A percentile compares a stretch with the other conserved stretches of the same genome.
These are phyloP conservation scores for Drosophila prolongata DNA, from an alignment of 2,888 invertebrate genomes.

Conservation along the genomic window DNA sequence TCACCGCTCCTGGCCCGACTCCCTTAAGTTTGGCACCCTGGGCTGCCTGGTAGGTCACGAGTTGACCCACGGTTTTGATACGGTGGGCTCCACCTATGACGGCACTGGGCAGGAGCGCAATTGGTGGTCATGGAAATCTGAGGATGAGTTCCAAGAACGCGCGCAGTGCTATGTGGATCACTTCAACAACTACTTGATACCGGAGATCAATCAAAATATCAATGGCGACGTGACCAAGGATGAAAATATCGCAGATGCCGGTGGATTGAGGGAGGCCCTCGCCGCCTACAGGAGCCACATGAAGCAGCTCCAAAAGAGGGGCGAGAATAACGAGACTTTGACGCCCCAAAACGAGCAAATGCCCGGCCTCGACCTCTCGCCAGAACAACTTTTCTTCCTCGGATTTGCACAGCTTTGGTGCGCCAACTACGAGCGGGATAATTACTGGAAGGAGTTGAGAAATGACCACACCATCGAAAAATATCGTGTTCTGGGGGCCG, in stretches of 20 bases:
- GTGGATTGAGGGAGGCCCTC: slow-evolving; percentile 74
- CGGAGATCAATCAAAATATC: slow-evolving; percentile 79
- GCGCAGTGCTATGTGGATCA: slow-evolving; percentile 76
- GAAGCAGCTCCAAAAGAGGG: slow-evolving; percentile 48
- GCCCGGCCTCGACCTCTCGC: slow-evolving; percentile 78
- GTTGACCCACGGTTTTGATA: slow-evolving; percentile 82
- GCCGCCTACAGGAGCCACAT: slow-evolving; percentile 72
- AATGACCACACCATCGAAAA: slow-evolving; percentile 79
- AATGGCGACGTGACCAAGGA: slow-evolving; percentile 77
- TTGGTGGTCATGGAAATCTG: slow-evolving; percentile 80
- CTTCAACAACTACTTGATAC: slow-evolving; percentile 71
- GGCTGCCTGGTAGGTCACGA: slow-evolving; percentile 82
- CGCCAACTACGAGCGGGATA: slow-evolving; percentile 73
- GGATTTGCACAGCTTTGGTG: slow-evolving; percentile 82
- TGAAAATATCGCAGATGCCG: slow-evolving; percentile 82
- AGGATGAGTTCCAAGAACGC: slow-evolving; percentile 70
- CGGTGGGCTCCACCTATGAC: slow-evolving; percentile 70
- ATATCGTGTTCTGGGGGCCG: slow-evolving; percentile 79
- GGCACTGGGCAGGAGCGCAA: slow-evolving; percentile 53
- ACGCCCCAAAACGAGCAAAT: slow-evolving; percentile 68
- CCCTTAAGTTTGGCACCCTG: slow-evolving; percentile 80
- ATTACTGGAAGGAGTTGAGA: slow-evolving; percentile 79
- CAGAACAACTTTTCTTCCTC: slow-evolving; percentile 82
- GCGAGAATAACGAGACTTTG: slow-evolving; percentile 11
- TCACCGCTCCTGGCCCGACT: slow-evolving; percentile 76